phyloP scores from a whole-genome alignment of 2,113 vertebrate genomes.

The Rhinolophus sinicus region DNA sequence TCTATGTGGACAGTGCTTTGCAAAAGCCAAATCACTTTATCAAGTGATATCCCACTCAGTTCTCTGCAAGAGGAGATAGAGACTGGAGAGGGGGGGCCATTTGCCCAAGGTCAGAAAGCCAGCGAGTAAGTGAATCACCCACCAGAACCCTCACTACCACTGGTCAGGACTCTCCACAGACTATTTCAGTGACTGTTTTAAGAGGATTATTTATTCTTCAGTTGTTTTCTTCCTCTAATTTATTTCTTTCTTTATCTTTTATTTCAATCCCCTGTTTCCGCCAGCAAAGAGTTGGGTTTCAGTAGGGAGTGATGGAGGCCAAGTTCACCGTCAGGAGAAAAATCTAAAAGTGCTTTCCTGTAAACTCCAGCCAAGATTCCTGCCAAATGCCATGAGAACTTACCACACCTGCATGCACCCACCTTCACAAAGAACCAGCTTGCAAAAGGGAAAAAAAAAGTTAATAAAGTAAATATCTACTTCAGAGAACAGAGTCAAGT shows the following conservation, averaged over 20 bases:
- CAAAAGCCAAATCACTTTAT: slow-evolving; percentile 4
- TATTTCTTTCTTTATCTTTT: slow-evolving; percentile 77
- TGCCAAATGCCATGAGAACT: slow-evolving; percentile 82
- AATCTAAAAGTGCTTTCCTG: slow-evolving; percentile 71
- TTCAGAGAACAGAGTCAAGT: slow-evolving; percentile 73
- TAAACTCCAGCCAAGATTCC: slow-evolving; percentile 62
- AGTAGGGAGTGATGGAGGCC: slow-evolving; percentile 68
- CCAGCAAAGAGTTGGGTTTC: slow-evolving; percentile 79
- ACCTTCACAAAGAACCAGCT: slow-evolving; percentile 81
- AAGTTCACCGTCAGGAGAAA: slow-evolving; percentile 81
- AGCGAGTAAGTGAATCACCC: not conserved
- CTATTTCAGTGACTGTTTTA: slow-evolving; percentile 68
- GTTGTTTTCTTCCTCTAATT: slow-evolving; percentile 66
- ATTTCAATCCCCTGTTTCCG: slow-evolving; percentile 63
- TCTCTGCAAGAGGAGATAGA: not conserved
- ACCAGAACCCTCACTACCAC: not conserved
- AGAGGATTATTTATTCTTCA: slow-evolving; percentile 75
- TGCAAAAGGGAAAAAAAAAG: slow-evolving; percentile 8
- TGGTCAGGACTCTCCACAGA: not conserved
- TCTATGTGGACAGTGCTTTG: not conserved
- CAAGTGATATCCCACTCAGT: not conserved
- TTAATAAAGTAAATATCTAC: slow-evolving; percentile 73
- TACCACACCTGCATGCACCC: slow-evolving; percentile 17
- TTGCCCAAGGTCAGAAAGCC: not conserved
- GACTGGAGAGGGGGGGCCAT: not conserved